These are phyloP conservation scores for Ametastegia equiseti DNA, from an alignment of 2,888 invertebrate genomes.

Conservation along the genomic window DNA sequence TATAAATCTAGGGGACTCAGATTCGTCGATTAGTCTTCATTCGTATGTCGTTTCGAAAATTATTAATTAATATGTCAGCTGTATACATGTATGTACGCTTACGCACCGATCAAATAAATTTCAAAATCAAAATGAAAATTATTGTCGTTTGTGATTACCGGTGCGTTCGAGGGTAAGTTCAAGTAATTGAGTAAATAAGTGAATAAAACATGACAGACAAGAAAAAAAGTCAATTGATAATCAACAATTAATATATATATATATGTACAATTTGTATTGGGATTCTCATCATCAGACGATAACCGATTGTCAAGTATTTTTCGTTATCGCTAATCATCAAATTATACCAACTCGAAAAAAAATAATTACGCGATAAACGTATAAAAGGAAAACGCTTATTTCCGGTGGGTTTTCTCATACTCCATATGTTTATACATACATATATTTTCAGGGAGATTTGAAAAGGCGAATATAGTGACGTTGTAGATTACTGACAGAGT, in stretches of 20 bases:
- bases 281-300: not conserved
- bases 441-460: not conserved
- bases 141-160: not conserved
- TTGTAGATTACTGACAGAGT: not conserved
- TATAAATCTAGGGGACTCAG: not conserved
- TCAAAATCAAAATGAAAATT: not conserved
- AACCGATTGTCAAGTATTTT: not conserved
- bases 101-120: not conserved
- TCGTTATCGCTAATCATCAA: not conserved
- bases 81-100: too few relatives aligned
- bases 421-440: not conserved
- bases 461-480: not conserved
- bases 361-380: not conserved
- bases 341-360: not conserved
- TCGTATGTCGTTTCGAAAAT: slow-evolving; percentile 11
- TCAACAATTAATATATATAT: slow-evolving; percentile 17
- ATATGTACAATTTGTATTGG: not conserved
- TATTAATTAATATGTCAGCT: not conserved
- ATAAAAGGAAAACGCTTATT: not conserved
- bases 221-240: not conserved
- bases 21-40: not conserved
- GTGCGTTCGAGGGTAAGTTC: slow-evolving; percentile 19
- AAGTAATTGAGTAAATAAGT: not conserved
- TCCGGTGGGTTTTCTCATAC: not conserved
- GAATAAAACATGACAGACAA: not conserved